phyloP scores from a whole-genome alignment of 2,113 vertebrate genomes.

The Penelope pileata region DNA sequence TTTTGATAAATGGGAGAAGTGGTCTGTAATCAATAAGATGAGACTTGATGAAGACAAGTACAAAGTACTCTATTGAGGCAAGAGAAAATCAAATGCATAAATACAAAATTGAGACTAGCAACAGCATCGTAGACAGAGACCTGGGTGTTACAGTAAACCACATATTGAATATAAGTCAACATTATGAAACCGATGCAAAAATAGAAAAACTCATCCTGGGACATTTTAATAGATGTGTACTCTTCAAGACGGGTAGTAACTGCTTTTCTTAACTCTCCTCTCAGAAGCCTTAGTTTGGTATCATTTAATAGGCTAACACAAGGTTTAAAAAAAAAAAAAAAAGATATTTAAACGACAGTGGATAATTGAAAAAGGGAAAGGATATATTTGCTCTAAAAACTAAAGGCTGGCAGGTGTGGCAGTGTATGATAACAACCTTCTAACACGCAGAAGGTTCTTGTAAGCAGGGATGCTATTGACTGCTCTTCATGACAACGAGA shows the following conservation, averaged over 20 bases:
- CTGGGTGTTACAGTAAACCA: background rate
- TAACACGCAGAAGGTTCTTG: background rate
- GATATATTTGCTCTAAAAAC: background rate
- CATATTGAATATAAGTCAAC: background rate
- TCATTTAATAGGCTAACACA: background rate
- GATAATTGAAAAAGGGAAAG: background rate
- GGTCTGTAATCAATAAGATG: background rate
- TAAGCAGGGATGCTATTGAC: background rate
- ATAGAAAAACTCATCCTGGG: background rate
- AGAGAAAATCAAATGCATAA: slow-evolving; percentile 3
- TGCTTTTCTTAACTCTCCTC: background rate
- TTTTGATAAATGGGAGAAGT: slow-evolving; percentile 13
- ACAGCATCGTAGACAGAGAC: background rate
- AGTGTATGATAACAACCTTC: background rate
- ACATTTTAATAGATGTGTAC: background rate
- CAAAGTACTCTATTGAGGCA: background rate
- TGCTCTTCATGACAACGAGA: background rate
- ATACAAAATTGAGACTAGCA: background rate
- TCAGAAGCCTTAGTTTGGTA: background rate
- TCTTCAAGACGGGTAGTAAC: background rate
- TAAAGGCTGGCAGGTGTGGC: background rate
- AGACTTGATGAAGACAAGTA: background rate
- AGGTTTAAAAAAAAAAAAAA: background rate
- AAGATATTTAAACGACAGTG: background rate
- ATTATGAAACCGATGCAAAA: background rate